Conservation (phyloP, 2,888 invertebrate species). For the Blastobasis adustella region DNA sequence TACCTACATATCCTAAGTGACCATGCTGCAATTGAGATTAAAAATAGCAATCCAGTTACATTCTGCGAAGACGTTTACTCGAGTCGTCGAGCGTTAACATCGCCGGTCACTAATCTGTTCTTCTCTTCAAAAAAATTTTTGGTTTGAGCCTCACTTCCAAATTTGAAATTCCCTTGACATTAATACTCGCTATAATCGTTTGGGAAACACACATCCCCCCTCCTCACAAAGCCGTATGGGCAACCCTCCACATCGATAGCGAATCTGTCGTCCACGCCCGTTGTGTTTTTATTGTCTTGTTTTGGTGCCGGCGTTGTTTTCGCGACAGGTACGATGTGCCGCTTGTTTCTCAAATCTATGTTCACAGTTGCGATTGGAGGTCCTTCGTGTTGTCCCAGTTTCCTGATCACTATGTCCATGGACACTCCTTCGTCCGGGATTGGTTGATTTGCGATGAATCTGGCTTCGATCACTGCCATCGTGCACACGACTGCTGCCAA, state of each 20-base stretch:
- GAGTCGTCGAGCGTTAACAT: no score
- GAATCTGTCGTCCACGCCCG: conserved; percentile 15
- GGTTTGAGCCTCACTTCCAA: no score
- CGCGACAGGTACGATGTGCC: no score
- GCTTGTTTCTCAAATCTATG: conserved; percentile 12
- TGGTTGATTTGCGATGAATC: conserved; percentile 2
- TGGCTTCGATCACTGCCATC: conserved; percentile 17
- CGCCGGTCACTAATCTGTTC: no score
- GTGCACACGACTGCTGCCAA: conserved; percentile 15
- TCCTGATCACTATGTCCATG: conserved; percentile 19
- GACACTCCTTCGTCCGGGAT: conserved; percentile 19
- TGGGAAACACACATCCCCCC: conserved; percentile 26
- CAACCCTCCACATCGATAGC: conserved; percentile 20
- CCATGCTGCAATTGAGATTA: no score
- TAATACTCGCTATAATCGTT: conserved; percentile 11
- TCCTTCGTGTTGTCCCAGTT: conserved; percentile 7
- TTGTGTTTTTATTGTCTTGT: neutral
- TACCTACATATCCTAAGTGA: no score
- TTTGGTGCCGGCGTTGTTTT: neutral
- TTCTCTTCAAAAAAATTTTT: no score
- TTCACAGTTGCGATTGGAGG: conserved; percentile 11
- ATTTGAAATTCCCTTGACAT: no score
- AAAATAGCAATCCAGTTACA: no score
- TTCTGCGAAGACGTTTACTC: no score
- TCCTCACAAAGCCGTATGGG: conserved; percentile 20